These are phyloP conservation scores for Propithecus coquereli DNA, from an alignment of 2,113 vertebrate genomes.

Conservation along the genomic window DNA sequence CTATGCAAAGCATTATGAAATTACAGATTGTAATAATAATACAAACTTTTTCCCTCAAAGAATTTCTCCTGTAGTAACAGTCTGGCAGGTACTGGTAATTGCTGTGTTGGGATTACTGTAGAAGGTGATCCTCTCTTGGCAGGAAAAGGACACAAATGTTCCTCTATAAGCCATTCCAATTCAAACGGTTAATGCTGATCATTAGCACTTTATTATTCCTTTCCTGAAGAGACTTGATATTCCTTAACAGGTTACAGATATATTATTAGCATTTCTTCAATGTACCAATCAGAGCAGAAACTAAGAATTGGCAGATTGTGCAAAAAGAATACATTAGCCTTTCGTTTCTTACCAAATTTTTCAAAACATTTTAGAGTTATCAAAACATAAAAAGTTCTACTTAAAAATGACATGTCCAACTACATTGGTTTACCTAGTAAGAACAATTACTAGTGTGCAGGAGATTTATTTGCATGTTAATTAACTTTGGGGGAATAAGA, in stretches of 20 bases:
- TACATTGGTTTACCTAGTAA: slow-evolving; percentile 5
- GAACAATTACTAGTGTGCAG: background rate
- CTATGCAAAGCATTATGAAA: background rate
- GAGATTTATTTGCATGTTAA: slow-evolving; percentile 65
- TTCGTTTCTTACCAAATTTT: background rate
- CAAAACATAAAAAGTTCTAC: background rate
- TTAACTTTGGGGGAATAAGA: slow-evolving; percentile 50
- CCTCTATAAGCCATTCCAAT: background rate
- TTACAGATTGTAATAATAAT: background rate
- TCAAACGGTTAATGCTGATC: background rate
- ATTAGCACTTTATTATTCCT: background rate
- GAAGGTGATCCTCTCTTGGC: background rate
- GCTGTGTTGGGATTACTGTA: background rate
- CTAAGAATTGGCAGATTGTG: background rate
- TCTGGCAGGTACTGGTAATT: background rate
- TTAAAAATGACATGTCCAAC: background rate
- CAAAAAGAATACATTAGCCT: slow-evolving; percentile 13
- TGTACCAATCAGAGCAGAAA: slow-evolving; percentile 21
- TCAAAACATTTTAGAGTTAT: slow-evolving; percentile 9
- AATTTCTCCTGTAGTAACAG: background rate
- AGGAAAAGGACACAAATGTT: background rate
- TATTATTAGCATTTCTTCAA: slow-evolving; percentile 50
- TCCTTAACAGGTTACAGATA: background rate
- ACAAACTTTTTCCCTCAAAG: background rate
- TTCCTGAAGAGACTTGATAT: background rate